phyloP scores from a whole-genome alignment of 2,113 vertebrate species.

The Antennarius striatus region DNA sequence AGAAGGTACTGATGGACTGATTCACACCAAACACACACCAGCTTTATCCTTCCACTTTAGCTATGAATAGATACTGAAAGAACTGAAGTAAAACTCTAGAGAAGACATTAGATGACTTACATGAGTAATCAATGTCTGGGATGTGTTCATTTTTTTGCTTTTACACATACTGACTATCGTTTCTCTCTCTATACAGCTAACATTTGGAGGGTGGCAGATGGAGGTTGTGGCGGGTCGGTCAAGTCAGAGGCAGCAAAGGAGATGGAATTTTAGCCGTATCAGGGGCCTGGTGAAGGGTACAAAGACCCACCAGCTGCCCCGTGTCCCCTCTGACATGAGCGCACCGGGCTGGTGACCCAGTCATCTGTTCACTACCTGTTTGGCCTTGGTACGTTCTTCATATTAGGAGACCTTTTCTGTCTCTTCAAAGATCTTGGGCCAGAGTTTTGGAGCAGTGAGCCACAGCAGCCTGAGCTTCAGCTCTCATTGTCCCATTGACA shows the following conservation, averaged over 20 bases:
- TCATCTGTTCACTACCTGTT: constrained; percentile 19
- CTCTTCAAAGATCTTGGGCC: constrained; percentile 34
- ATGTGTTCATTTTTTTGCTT: constrained; percentile 27
- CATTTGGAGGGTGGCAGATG: constrained; percentile 73
- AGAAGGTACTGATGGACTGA: no score
- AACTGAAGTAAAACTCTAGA: constrained; percentile 10
- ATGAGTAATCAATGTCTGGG: constrained; percentile 39
- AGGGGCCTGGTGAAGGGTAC: constrained; percentile 59
- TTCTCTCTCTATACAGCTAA: constrained; percentile 56
- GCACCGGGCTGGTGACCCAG: constrained; percentile 33
- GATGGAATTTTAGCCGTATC: constrained; percentile 64
- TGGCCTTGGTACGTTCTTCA: constrained; percentile 38
- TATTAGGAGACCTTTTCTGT: constrained; percentile 21
- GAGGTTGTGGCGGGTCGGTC: constrained; percentile 61
- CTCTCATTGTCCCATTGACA: constrained; percentile 37
- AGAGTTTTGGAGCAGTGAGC: constrained; percentile 25
- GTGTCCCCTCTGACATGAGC: constrained; percentile 31
- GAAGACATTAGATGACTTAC: constrained; percentile 18
- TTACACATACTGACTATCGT: constrained; percentile 32
- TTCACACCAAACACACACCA: not conserved
- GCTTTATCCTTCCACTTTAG: not conserved
- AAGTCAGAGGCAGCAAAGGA: constrained; percentile 64
- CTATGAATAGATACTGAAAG: not conserved
- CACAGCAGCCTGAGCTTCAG: constrained; percentile 31
- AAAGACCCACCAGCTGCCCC: constrained; percentile 58